These are phyloP conservation scores for Tetragonula clypearis DNA, from an alignment of 1,140 invertebrate species.

Conservation along the genomic window DNA sequence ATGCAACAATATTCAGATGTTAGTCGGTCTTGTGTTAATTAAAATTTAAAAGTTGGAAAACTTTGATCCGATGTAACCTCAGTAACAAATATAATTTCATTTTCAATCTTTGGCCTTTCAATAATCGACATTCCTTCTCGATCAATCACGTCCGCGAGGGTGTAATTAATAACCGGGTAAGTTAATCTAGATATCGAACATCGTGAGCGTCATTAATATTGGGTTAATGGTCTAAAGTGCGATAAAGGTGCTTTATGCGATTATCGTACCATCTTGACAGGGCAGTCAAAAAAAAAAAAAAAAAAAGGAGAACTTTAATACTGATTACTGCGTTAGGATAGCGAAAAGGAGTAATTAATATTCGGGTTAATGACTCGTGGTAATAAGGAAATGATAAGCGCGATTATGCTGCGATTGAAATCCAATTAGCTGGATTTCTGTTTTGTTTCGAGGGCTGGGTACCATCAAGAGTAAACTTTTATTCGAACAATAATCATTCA, in stretches of 20 bases:
- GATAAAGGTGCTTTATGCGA: constrained; percentile 4
- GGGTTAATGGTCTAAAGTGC: neutral
- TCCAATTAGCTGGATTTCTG: neutral
- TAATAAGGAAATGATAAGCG: neutral
- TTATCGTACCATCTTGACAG: constrained; percentile 4
- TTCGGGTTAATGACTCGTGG: neutral
- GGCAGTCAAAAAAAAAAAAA: neutral
- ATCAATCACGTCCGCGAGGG: neutral
- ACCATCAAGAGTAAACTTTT: no score
- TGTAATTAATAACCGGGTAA: neutral
- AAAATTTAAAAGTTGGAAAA: neutral
- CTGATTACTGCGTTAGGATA: neutral
- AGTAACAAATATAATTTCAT: neutral
- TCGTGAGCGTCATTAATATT: constrained; percentile 3
- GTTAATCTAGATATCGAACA: neutral
- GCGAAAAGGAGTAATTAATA: constrained; percentile 4
- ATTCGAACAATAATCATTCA: no score
- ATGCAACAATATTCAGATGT: no score
- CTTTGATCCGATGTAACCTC: neutral
- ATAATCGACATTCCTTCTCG: neutral
- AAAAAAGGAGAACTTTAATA: neutral
- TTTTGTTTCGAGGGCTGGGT: neutral
- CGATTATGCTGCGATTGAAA: neutral
- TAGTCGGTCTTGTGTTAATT: no score
- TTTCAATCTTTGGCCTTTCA: neutral